These are phyloP conservation scores for Odontophorus gujanensis DNA, from an alignment of 2,113 vertebrate species.

Conservation along the genomic window DNA sequence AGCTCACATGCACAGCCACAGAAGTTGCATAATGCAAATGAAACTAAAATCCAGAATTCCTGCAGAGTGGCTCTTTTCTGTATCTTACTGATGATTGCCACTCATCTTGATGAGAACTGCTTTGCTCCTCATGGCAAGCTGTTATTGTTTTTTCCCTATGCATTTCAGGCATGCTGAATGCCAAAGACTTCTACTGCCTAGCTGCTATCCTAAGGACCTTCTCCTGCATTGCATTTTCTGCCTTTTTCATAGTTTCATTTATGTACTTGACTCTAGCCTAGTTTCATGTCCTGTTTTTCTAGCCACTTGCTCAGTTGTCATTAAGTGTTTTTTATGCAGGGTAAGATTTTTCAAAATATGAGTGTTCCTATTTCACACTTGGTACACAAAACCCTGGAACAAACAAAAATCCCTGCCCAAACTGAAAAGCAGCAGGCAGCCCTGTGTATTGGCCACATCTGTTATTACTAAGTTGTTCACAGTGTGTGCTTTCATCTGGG, in stretches of 20 bases:
- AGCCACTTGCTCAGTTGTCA: background rate
- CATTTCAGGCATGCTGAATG: background rate
- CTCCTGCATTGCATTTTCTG: background rate
- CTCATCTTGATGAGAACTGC: background rate
- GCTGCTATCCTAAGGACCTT: background rate
- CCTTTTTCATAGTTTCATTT: background rate
- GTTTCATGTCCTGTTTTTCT: background rate
- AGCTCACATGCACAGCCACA: background rate
- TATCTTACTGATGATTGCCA: background rate
- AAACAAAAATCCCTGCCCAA: background rate
- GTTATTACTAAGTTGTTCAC: background rate
- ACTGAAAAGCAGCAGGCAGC: background rate
- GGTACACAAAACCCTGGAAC: background rate
- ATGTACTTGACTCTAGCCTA: background rate
- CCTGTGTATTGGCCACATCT: background rate
- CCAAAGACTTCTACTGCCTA: background rate
- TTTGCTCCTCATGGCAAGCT: background rate
- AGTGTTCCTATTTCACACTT: background rate
- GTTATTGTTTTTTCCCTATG: background rate
- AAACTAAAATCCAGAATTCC: background rate
- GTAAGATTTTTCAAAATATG: background rate
- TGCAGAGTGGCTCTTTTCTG: background rate
- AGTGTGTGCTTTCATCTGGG: background rate
- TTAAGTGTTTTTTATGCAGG: background rate
- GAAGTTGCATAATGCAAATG: background rate